A percentile compares a stretch with the other conserved stretches of the same genome.
These are phyloP conservation scores for Plebejus anna DNA, from an alignment of 2,888 invertebrate species.

Conservation along the genomic window DNA sequence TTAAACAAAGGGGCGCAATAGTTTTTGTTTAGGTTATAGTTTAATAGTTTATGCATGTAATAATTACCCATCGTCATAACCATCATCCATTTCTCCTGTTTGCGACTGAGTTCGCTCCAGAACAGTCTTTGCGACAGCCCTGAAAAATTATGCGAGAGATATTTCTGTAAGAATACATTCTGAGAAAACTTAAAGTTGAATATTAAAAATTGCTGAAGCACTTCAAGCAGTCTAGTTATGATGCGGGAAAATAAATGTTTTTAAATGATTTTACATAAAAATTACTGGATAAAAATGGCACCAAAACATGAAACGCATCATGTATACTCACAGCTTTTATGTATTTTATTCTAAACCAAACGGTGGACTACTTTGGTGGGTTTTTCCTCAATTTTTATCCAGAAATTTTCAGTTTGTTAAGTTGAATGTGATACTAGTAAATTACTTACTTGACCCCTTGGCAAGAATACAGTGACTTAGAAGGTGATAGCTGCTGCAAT, in stretches of 20 bases:
- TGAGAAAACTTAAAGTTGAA: not conserved
- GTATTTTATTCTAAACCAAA: not conserved
- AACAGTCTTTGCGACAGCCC: conserved; percentile 82
- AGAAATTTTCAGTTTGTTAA: conserved; percentile 5
- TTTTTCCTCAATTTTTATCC: not conserved
- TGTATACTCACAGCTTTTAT: too few species aligned
- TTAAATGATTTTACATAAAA: conserved; percentile 7
- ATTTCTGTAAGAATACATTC: not conserved
- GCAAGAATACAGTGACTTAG: conserved; percentile 77
- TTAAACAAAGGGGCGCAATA: too few species aligned
- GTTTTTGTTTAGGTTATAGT: too few species aligned
- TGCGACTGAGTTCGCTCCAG: conserved; percentile 71
- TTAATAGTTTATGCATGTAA: too few species aligned
- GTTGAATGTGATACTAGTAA: conserved; percentile 23
- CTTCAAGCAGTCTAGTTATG: conserved; percentile 37
- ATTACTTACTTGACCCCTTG: conserved; percentile 71
- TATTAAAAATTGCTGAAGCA: conserved; percentile 43
- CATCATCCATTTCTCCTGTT: conserved; percentile 76
- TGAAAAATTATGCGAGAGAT: conserved; percentile 43
- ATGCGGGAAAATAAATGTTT: conserved; percentile 28
- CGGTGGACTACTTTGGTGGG: not conserved
- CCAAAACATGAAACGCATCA: not conserved
- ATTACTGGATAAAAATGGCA: not conserved
- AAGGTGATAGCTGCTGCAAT: conserved; percentile 78
- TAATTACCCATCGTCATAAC: conserved; percentile 82